Base-by-base conservation (phyloP, 2,113 vertebrate species). In the Cyphomyrus plagiostoma region DNA sequence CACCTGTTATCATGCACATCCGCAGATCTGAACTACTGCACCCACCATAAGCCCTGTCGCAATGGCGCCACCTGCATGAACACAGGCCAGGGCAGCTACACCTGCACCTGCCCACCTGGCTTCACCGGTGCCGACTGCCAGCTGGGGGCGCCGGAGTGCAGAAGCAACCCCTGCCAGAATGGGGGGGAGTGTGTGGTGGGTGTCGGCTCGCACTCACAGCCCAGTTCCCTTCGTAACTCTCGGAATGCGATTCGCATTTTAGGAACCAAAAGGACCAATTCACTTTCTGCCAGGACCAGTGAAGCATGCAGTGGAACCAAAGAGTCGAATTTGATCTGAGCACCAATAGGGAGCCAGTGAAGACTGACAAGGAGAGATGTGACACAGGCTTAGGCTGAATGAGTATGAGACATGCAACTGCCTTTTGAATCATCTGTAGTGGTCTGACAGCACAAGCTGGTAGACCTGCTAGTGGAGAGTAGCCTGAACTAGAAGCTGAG, bases 1-100 rank as follows among this genome's bases (percentile, higher is more conserved):
- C 17, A 42, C 15, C 13, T 39, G 35, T 42, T 13, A 45, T 58
- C 30, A 30, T 58, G 66, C 23, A 2, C 92, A 92, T 70, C 93
- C 87, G 26, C 94, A 97, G 96, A 96, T 93, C 94, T 97, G 88
- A 97, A 96, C 91, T 95, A 93, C 90, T 97, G 95, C 93, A 99
- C 97, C 49, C 96, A 97, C 91, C 96, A 97, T 91, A 95, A 93
- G 80, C 97, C 97, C 0, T 97, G 97, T 93, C 95, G 94, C 93
- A 97, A 97, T 0, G 98, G 98, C 84, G 98, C 97, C 0, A 98
- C 98, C 0, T 99, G 98, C 91, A 96, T 97, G 94, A 99, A 99
- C 91, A 98, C 98, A 0, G 98, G 98, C 70, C 97, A 98, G 91
- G 95, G 96, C 89, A 98, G 98, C 86, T 97, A 98, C 3, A 95